phyloP scores from a whole-genome alignment of 2,888 invertebrate genomes.

The Lycophotia porphyrea region DNA sequence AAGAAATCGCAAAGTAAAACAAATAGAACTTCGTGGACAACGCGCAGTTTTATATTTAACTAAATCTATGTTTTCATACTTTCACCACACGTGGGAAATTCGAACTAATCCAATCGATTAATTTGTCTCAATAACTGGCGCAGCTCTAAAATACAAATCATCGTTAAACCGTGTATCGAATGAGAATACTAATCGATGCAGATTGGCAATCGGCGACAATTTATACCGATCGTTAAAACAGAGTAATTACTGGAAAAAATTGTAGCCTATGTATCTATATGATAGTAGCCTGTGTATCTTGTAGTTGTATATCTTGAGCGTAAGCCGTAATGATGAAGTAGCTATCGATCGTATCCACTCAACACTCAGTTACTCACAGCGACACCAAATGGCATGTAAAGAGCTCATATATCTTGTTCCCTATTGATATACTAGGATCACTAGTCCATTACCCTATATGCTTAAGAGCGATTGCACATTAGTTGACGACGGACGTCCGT shows the following conservation, averaged over 20 bases:
- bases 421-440: conserved; percentile 65
- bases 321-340: conserved; percentile 69
- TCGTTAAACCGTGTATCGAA: conserved; percentile 47
- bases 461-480: conserved; percentile 48
- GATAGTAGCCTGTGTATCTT: conserved; percentile 34
- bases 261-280: conserved; percentile 30
- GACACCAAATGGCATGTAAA: conserved; percentile 66
- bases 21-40: conserved; percentile 37
- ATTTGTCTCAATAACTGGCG: conserved; percentile 37
- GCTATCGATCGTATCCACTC: conserved; percentile 64
- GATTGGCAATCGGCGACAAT: conserved; percentile 33
- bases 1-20: conserved; percentile 34
- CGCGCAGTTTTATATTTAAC: conserved; percentile 29
- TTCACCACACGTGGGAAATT: conserved; percentile 10
- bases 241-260: conserved; percentile 43
- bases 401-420: conserved; percentile 70
- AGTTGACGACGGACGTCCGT: conserved; percentile 23
- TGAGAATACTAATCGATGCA: conserved; percentile 51
- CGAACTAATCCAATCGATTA: conserved; percentile 38
- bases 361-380: conserved; percentile 53
- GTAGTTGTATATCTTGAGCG: conserved; percentile 44
- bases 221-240: conserved; percentile 44
- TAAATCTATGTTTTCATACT: conserved; percentile 32
- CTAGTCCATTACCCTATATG: conserved; percentile 58
- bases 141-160: conserved; percentile 46